phyloP scores from a whole-genome alignment of 2,888 invertebrate genomes.

The Ophion ventricosus region DNA sequence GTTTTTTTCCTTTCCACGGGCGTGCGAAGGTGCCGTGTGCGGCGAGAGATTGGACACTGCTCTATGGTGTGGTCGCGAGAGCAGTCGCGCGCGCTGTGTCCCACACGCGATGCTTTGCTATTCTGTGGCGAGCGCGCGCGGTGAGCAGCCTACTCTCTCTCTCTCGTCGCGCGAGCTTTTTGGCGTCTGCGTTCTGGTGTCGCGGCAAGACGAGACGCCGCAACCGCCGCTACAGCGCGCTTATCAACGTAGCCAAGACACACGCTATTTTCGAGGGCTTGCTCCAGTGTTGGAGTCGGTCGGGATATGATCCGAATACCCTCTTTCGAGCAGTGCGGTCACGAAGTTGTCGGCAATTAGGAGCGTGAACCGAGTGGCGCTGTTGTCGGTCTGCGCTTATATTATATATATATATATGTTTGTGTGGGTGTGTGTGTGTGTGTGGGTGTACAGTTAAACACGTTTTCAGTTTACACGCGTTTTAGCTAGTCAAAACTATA shows the following conservation, averaged over 20 bases:
- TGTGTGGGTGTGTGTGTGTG: no score
- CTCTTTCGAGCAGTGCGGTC: not conserved
- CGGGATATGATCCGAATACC: not conserved
- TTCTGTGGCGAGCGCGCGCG: constrained; percentile 17
- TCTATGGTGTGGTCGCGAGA: constrained; percentile 55
- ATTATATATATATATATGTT: no score
- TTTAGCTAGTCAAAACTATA: no score
- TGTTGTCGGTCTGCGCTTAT: not conserved
- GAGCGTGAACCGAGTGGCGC: not conserved
- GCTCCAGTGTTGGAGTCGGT: not conserved
- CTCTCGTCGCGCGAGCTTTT: constrained; percentile 56
- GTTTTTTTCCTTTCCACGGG: not conserved
- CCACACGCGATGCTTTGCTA: constrained; percentile 17
- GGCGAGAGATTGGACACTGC: constrained; percentile 42
- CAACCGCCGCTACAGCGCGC: not conserved
- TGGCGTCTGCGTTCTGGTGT: constrained; percentile 57
- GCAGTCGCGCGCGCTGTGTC: constrained; percentile 51
- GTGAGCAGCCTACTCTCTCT: no score
- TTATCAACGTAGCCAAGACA: not conserved
- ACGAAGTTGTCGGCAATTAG: not conserved
- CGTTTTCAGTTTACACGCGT: no score
- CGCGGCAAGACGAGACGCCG: not conserved
- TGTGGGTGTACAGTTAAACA: no score
- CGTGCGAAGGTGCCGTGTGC: not conserved
- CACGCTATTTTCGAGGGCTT: not conserved